These are phyloP conservation scores for Tenthredo mesomela DNA, from an alignment of 2,888 invertebrate genomes.

Conservation along the genomic window DNA sequence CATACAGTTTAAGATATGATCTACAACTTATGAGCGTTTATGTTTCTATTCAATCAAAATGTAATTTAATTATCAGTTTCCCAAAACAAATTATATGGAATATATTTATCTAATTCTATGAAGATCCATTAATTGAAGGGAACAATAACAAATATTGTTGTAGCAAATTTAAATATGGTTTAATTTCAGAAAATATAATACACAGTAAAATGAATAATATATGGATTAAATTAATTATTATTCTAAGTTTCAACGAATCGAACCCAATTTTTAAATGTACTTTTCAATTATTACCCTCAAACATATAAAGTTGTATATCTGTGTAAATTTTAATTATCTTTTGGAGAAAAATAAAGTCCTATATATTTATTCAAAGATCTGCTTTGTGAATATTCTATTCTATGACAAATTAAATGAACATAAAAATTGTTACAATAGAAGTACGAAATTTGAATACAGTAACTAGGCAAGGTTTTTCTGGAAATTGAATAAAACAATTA, in stretches of 20 bases:
- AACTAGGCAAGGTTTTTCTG: not conserved
- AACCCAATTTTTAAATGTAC: not conserved
- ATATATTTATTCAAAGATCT: not conserved
- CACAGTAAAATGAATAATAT: not conserved
- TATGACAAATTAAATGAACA: not conserved
- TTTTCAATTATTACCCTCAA: not conserved
- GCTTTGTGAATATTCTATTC: conserved; percentile 9
- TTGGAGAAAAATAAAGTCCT: not conserved
- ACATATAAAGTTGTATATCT: not conserved
- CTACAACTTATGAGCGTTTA: not conserved
- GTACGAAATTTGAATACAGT: not conserved
- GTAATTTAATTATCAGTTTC: not conserved
- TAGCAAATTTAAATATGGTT: not conserved
- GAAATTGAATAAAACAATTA: not conserved
- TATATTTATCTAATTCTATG: not conserved
- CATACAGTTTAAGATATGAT: not conserved
- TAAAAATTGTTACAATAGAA: not conserved
- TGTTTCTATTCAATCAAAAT: not conserved
- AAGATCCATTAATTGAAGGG: not conserved
- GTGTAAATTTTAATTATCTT: not conserved
- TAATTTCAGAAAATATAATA: not conserved
- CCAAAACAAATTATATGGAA: not conserved
- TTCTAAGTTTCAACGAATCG: not conserved
- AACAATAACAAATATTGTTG: not conserved
- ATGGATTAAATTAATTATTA: not conserved